Base-by-base conservation (phyloP, 2,797 vertebrate genomes). In the Sphenodon punctatus region DNA sequence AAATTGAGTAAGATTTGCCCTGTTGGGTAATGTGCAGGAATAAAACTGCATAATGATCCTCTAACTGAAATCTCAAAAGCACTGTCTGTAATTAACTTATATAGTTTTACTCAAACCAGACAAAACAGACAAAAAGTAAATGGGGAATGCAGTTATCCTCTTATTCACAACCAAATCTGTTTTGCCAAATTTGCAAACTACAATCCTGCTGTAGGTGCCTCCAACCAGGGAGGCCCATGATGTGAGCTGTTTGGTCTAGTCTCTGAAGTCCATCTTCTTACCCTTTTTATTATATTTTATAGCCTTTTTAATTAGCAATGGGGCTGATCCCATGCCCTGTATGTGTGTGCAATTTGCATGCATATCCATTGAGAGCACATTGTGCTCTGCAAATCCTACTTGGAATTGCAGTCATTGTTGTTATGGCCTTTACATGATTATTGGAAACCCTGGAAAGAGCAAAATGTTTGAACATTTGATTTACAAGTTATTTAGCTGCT, bases 401-500 rank as follows among this genome's bases (percentile, higher is more conserved):
- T n/a, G n/a, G n/a, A n/a, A n/a, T n/a, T n/a, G n/a, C n/a, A n/a
- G n/a, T n/a, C n/a, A n/a, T n/a, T n/a, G n/a, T n/a, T n/a, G n/a
- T n/a, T n/a, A n/a, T n/a, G n/a, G n/a, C n/a, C n/a, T 75, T 77
- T 77, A 68, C 25, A 38, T 80, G 25, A 64, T 41, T 27, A 70
- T 38, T 60, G 42, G 6, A 49, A 63, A n/a, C 72, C 43, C 12
- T 58, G 38, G 34, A 27, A 19, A 23, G 27, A 30, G 41, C 8
- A 56, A 8, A 16, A 60, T 43, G 34, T 23, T 22, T 67, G 53
- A 61, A 67, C 75, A 71, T 67, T 87, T 49, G 84, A 34, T 75
- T 81, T 81, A 74, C 82, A 81, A 43, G 61, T 88, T 72, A 88
- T 80, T 77, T 80, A 53, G 30, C 60, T 84, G 4, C 49, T 78